Conservation (phyloP, 2,113 vertebrate species). For the Trichomycterus rosablanca region DNA sequence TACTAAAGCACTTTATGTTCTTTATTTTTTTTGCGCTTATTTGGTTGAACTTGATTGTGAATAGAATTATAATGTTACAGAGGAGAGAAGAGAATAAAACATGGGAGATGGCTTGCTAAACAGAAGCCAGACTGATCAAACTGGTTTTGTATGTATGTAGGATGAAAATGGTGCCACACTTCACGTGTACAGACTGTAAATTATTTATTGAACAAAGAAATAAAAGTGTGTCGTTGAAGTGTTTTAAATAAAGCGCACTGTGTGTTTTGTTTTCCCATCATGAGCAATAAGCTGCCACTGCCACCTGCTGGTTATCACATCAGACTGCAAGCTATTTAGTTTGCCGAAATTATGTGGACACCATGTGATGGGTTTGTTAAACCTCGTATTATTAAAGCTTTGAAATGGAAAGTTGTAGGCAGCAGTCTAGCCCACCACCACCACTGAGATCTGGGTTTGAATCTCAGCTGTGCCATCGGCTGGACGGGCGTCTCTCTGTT, state of each 20-base stretch:
- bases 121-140: slow-evolving; percentile 61
- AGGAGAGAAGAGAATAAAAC: slow-evolving; percentile 24
- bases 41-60: slow-evolving; percentile 54
- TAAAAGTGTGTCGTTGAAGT: slow-evolving; percentile 73
- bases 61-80: slow-evolving; percentile 46
- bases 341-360: no score
- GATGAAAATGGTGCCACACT: slow-evolving; percentile 67
- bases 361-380: no score
- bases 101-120: slow-evolving; percentile 39
- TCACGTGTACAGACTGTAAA: slow-evolving; percentile 90
- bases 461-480: no score
- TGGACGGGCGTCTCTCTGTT: no score
- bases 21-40: slow-evolving; percentile 60
- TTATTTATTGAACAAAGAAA: slow-evolving; percentile 97
- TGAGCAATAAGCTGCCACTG: slow-evolving; percentile 34
- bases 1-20: slow-evolving; percentile 73
- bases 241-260: slow-evolving; percentile 36
- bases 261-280: slow-evolving; percentile 12
- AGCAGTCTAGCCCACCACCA: no score
- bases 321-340: no score
- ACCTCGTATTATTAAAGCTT: no score
- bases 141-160: slow-evolving; percentile 65
- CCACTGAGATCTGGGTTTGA: no score
- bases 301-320: slow-evolving; percentile 62
- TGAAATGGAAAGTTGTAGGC: no score